phyloP scores from a whole-genome alignment of 2,797 vertebrate species.

The Eptatretus atami region DNA sequence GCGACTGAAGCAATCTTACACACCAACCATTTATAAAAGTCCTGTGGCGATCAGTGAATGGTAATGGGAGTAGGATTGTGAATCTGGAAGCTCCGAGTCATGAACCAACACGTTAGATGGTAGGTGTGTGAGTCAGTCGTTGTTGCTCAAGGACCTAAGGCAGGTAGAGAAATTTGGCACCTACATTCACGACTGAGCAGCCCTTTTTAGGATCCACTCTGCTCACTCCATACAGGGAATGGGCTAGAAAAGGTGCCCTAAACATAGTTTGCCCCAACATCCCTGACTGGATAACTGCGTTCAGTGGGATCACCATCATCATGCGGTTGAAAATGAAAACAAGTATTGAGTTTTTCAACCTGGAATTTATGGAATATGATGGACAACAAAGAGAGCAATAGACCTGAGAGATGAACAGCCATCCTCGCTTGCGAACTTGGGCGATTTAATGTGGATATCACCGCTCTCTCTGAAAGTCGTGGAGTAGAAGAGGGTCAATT shows the following conservation, averaged over 20 bases:
- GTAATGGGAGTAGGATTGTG: too few species aligned
- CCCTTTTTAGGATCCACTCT: not conserved
- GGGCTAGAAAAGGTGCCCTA: not conserved
- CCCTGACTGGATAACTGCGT: not conserved
- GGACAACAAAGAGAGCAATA: not conserved
- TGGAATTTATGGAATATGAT: too few species aligned
- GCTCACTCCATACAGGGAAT: not conserved
- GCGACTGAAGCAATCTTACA: too few species aligned
- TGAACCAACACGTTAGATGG: too few species aligned
- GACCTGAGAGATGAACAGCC: slow-evolving; percentile 1
- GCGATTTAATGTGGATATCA: not conserved
- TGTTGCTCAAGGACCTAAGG: too few species aligned
- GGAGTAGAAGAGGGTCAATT: not conserved
- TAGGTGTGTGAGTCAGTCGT: too few species aligned
- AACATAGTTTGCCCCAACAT: not conserved
- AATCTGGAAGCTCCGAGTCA: too few species aligned
- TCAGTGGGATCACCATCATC: not conserved
- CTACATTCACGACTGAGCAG: not conserved
- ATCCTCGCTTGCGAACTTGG: not conserved
- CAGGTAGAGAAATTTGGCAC: too few species aligned
- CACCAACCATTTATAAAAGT: too few species aligned
- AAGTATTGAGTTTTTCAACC: too few species aligned
- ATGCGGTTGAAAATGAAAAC: not conserved
- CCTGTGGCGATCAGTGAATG: too few species aligned
- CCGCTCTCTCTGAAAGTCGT: not conserved